phyloP scores from a whole-genome alignment of 2,113 vertebrate genomes.

The Mormoops blainvillei region DNA sequence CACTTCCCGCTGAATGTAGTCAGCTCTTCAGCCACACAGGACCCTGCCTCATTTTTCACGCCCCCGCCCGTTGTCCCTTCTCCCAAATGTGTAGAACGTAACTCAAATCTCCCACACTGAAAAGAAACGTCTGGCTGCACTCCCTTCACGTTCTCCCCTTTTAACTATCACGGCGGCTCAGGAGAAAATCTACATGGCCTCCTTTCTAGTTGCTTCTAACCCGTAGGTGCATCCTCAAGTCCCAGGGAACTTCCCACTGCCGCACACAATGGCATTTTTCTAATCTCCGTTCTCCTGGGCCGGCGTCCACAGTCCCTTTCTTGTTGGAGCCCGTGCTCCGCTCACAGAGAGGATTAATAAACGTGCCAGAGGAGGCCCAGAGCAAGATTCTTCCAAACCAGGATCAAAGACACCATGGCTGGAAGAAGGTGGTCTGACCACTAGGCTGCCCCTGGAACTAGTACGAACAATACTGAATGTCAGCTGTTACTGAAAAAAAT shows the following conservation, averaged over 20 bases:
- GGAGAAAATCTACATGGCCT: background rate
- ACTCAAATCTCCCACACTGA: background rate
- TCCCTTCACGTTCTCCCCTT: background rate
- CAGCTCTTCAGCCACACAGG: background rate
- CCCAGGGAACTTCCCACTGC: accelerated
- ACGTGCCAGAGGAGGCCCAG: background rate
- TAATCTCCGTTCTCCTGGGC: accelerated
- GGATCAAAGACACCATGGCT: background rate
- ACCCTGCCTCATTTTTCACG: too few species aligned
- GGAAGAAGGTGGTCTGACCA: accelerated
- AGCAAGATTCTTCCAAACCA: background rate
- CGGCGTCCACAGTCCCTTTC: accelerated
- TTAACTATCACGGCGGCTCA: background rate
- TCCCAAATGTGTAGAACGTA: background rate
- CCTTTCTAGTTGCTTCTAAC: background rate
- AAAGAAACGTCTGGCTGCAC: background rate
- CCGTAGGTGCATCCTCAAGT: background rate
- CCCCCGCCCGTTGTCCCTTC: background rate
- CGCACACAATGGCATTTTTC: accelerated
- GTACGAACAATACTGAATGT: too few species aligned
- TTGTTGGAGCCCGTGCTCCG: background rate
- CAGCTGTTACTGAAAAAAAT: too few species aligned
- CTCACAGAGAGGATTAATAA: background rate
- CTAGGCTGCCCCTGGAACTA: background rate
- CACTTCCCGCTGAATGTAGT: background rate